Conservation (phyloP, 2,797 vertebrate species). For the Pseudocheirus occidentalis region DNA sequence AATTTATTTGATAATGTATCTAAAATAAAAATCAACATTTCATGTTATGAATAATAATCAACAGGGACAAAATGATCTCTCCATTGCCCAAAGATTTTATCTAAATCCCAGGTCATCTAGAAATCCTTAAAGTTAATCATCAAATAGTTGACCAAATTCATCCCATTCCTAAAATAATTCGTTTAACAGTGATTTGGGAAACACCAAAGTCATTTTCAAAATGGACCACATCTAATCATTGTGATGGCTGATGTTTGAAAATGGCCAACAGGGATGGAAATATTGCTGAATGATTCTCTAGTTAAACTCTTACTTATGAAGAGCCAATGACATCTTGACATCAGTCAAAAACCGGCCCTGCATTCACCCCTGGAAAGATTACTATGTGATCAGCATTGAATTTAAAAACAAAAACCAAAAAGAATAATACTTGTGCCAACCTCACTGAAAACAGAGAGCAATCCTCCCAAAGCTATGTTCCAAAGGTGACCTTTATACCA, state of each 20-base stretch:
- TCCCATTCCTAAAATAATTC: not conserved
- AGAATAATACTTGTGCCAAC: not conserved
- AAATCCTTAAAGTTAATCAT: slow-evolving; percentile 25
- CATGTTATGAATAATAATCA: not conserved
- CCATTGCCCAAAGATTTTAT: not conserved
- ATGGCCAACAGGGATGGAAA: not conserved
- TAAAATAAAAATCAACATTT: slow-evolving; percentile 13
- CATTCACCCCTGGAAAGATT: not conserved
- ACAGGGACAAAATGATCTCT: not conserved
- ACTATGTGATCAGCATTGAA: not conserved
- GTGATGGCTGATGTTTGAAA: slow-evolving; percentile 26
- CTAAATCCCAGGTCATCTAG: not conserved
- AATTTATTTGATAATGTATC: not conserved
- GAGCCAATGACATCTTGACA: not conserved
- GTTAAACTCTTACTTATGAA: slow-evolving; percentile 11
- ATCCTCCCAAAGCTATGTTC: not conserved
- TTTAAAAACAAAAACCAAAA: slow-evolving; percentile 3
- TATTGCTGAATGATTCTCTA: not conserved
- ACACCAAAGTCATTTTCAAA: slow-evolving; percentile 18
- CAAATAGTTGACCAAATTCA: not conserved
- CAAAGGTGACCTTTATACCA: not conserved
- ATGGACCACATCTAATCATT: slow-evolving; percentile 24
- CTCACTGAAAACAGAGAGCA: not conserved
- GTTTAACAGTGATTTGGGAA: slow-evolving; percentile 34
- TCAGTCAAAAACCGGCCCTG: slow-evolving; percentile 2